Percentiles rank a stretch among this genome's conserved stretches.
These are phyloP conservation scores for Pararge aegeria DNA, from an alignment of 1,140 invertebrate genomes.

Conservation along the genomic window DNA sequence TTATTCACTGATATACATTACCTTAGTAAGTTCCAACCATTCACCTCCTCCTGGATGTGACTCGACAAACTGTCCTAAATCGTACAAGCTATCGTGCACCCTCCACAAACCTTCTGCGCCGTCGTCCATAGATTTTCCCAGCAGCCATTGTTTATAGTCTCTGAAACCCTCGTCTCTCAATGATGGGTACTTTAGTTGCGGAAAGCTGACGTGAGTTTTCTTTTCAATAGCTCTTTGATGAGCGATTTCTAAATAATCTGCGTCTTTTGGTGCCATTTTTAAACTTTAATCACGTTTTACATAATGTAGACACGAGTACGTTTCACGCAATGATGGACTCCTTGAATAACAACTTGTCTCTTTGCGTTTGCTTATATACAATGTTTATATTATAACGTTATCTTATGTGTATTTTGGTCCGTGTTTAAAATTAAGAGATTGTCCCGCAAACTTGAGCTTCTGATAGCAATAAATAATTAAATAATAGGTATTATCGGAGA, in stretches of 20 bases:
- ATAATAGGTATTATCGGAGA: too few species aligned
- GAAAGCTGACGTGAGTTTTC: conserved; percentile 62
- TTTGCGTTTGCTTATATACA: not conserved
- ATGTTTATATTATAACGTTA: not conserved
- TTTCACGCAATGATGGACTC: not conserved
- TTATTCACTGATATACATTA: too few species aligned
- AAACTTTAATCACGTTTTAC: not conserved
- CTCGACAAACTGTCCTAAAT: conserved; percentile 83
- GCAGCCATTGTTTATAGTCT: conserved; percentile 80
- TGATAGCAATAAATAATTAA: too few species aligned
- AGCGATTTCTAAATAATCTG: conserved; percentile 37
- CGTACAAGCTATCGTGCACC: conserved; percentile 87
- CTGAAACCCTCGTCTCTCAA: conserved; percentile 64
- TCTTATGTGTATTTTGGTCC: not conserved
- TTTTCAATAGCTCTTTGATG: conserved; percentile 45
- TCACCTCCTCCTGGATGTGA: conserved; percentile 88
- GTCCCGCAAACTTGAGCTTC: too few species aligned
- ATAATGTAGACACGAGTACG: not conserved
- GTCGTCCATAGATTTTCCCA: conserved; percentile 84
- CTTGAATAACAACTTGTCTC: too few species aligned
- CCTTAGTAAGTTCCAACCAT: conserved; percentile 86
- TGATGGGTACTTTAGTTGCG: conserved; percentile 74
- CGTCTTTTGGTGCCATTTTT: conserved; percentile 38
- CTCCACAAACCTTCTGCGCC: conserved; percentile 89
- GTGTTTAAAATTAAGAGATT: too few species aligned